Evolutionary conservation across 2,888 invertebrate genomes (phyloP).

Genomic region (Leptopterna dolabrata): DNA sequence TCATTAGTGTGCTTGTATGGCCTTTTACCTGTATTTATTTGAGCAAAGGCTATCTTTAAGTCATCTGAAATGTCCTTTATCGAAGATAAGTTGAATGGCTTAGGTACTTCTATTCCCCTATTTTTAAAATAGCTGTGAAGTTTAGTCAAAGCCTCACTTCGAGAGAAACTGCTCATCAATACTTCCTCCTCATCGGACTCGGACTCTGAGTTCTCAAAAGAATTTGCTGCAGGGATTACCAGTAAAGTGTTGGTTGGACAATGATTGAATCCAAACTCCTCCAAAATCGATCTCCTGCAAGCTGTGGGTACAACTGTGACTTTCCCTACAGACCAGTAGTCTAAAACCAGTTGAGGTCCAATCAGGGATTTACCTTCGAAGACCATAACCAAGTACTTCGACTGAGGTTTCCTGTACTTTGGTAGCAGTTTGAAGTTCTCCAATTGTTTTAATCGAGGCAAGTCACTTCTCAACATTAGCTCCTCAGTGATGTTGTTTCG

Average conservation of each 20-base stretch:
- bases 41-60: constrained; percentile 56
- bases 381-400: constrained; percentile 74
- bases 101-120: constrained; percentile 50
- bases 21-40: background rate
- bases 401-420: constrained; percentile 67
- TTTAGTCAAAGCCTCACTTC: background rate
- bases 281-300: too few relatives aligned
- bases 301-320: background rate
- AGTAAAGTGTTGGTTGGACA: too few relatives aligned
- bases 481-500: constrained; percentile 68
- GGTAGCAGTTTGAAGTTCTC: constrained; percentile 67
- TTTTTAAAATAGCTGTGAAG: background rate
- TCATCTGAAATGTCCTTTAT: constrained; percentile 64
- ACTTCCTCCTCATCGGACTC: background rate
- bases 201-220: too few relatives aligned
- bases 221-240: too few relatives aligned
- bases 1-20: constrained; percentile 67
- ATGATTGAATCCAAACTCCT: too few relatives aligned
- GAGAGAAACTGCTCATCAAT: background rate
- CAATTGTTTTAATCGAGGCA: constrained; percentile 62
- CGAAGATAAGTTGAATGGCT: constrained; percentile 67
- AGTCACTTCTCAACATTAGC: background rate
- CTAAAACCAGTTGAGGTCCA: constrained; percentile 35
- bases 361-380: constrained; percentile 69
- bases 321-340: background rate